Conservation (phyloP, 2,888 invertebrate species). For the Creontiades dilutus region DNA sequence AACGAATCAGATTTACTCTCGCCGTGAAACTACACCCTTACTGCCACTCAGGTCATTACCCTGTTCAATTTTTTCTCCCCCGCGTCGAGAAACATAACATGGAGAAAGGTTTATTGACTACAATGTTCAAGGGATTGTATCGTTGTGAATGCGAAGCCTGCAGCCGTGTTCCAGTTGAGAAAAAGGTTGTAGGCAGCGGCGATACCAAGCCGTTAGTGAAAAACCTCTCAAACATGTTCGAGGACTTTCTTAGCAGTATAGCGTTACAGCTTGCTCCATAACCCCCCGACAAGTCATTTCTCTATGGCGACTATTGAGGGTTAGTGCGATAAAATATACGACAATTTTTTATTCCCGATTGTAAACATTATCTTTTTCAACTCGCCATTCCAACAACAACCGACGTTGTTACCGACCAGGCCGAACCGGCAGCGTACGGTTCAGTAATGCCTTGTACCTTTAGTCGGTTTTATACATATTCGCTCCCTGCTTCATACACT, state of each 20-base stretch:
- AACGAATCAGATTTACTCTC: background rate
- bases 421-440: too few species aligned
- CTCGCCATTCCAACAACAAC: too few species aligned
- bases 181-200: background rate
- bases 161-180: background rate
- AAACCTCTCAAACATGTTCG: background rate
- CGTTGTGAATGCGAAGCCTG: background rate
- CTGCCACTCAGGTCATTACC: background rate
- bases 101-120: background rate
- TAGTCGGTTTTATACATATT: too few species aligned
- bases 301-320: too few species aligned
- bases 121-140: background rate
- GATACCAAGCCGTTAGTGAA: background rate
- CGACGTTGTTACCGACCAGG: too few species aligned
- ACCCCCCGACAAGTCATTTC: too few species aligned
- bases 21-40: background rate
- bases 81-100: slow-evolving; percentile 14
- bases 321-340: too few species aligned
- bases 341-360: too few species aligned
- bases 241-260: background rate
- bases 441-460: too few species aligned
- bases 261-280: background rate
- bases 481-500: too few species aligned
- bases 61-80: background rate
- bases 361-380: too few species aligned